Conservation (phyloP, 2,113 vertebrate genomes). For the Tylochromis polylepis region DNA sequence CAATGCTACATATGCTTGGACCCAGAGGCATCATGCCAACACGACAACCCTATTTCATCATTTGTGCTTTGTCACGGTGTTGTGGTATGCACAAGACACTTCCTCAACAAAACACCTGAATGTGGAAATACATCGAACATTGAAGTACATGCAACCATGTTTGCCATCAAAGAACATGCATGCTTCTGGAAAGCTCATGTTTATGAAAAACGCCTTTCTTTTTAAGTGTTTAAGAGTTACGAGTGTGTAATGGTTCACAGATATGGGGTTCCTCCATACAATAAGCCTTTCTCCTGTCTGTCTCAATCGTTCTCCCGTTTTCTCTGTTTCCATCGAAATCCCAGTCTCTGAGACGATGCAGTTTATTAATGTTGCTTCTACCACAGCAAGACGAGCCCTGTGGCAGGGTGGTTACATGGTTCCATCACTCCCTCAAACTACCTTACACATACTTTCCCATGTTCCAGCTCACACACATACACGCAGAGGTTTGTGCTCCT, state of each 20-base stretch:
- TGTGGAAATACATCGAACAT: not conserved
- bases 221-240: not conserved
- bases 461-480: not conserved
- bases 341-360: not conserved
- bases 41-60: not conserved
- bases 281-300: not conserved
- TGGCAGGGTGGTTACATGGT: constrained; percentile 10
- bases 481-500: not conserved
- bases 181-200: not conserved
- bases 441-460: constrained; percentile 3
- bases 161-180: not conserved
- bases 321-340: not conserved
- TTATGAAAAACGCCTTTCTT: not conserved
- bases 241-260: not conserved
- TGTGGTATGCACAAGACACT: not conserved
- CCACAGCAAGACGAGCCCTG: not conserved
- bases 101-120: not conserved
- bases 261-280: not conserved
- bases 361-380: constrained; percentile 31
- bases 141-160: not conserved
- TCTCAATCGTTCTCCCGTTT: not conserved
- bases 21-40: not conserved
- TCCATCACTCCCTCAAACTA: constrained; percentile 6
- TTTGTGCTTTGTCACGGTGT: not conserved
- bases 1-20: not conserved